phyloP scores from a whole-genome alignment of 2,797 vertebrate species.

The Anabas testudineus region DNA sequence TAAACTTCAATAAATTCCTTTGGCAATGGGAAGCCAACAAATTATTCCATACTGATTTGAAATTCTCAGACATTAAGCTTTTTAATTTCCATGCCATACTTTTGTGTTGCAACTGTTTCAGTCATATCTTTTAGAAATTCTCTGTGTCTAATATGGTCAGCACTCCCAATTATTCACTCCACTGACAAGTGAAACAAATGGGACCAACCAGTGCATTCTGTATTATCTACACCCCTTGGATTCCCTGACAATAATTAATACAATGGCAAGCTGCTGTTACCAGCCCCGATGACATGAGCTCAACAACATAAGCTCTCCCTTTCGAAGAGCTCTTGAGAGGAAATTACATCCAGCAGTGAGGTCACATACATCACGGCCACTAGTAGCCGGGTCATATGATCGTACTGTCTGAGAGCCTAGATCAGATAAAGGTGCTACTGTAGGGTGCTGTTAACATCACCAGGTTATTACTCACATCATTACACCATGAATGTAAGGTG shows the following conservation, averaged over 20 bases:
- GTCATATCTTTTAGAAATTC: constrained; percentile 83
- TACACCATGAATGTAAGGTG: constrained; percentile 72
- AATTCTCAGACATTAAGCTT: constrained; percentile 95
- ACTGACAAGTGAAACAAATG: constrained; percentile 89
- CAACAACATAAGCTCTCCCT: constrained; percentile 82
- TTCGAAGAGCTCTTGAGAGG: constrained; percentile 75
- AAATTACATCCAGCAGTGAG: constrained; percentile 65
- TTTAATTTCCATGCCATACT: constrained; percentile 91
- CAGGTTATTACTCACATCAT: constrained; percentile 76
- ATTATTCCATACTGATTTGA: constrained; percentile 79
- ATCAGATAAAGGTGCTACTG: constrained; percentile 65
- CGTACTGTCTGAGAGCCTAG: constrained; percentile 30
- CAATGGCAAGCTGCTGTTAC: constrained; percentile 85
- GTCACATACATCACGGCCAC: constrained; percentile 59
- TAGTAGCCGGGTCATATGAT: constrained; percentile 52
- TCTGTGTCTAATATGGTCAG: constrained; percentile 88
- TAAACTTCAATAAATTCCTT: constrained; percentile 71
- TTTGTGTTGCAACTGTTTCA: constrained; percentile 85
- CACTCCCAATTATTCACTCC: constrained; percentile 90
- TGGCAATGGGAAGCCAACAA: constrained; percentile 69
- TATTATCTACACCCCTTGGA: constrained; percentile 88
- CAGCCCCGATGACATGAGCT: constrained; percentile 79
- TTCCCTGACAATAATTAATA: constrained; percentile 89
- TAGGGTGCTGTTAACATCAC: constrained; percentile 65
- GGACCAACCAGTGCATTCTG: constrained; percentile 86